A percentile compares a stretch with the other conserved stretches of the same genome.
These are phyloP conservation scores for Microchrysa polita DNA, from an alignment of 2,888 invertebrate genomes.

Conservation along the genomic window DNA sequence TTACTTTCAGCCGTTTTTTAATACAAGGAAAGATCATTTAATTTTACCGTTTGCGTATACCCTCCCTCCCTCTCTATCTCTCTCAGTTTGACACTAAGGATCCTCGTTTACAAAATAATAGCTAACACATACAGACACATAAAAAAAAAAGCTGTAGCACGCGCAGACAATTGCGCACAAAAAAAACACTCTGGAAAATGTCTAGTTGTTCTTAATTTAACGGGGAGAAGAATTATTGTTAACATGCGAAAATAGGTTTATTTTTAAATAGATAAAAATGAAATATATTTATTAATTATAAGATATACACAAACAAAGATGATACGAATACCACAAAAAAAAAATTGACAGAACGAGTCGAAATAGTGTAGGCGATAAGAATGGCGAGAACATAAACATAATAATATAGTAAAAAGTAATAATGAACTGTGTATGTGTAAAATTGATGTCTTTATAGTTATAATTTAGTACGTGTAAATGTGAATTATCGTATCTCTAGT, in stretches of 20 bases:
- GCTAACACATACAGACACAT: no score
- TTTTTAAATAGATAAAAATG: no score
- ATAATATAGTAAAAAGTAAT: background rate
- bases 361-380: background rate
- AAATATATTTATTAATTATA: background rate
- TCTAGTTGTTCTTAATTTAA: no score
- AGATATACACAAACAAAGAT: background rate
- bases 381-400: background rate
- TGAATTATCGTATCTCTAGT: slow-evolving; percentile 26
- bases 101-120: no score
- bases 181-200: no score
- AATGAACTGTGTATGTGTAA: slow-evolving; percentile 22
- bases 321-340: no score
- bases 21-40: background rate
- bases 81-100: no score
- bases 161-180: no score
- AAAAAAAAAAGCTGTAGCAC: no score
- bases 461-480: slow-evolving; percentile 13
- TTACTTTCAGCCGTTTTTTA: background rate
- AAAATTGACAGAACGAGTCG: background rate
- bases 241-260: no score
- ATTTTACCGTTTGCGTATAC: background rate
- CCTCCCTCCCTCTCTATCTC: no score
- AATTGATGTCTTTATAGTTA: slow-evolving; percentile 13
- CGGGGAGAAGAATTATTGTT: no score